Evolutionary conservation across 2,113 vertebrate species (phyloP), one percentile per base, ranked within the genome.

Genomic region (Peromyscus polionotus): DNA sequence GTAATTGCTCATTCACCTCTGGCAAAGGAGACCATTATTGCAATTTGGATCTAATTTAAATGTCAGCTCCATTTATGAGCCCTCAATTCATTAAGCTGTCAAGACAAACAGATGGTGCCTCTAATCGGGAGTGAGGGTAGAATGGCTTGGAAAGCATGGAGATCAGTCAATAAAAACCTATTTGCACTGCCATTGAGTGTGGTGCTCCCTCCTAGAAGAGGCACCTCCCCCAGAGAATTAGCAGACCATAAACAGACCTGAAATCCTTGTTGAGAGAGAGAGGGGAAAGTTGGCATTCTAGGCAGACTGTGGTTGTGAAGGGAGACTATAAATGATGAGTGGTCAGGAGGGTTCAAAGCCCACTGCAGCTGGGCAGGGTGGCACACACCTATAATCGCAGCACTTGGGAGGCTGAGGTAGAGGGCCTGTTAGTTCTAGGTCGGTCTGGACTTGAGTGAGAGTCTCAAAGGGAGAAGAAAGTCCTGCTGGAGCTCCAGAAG

Each of bases 21-120:
- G 92, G 84, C 63, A 51, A 87, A 96, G 10, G 67, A 94, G n/a
- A 72, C 54, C 80, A 97, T 96, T 97, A 73, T 24, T 61, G 67
- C 31, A 75, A 91, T 92, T 90, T 16, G 80, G 77, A 87, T 91
- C 93, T 91, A 51, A 97, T 97, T 97, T 59, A 89, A 65, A 91
- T 39, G 77, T 87, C 85, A 70, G 88, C 88, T 59, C 39, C 67
- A 70, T 88, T 97, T 95, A 93, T 36, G 77, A 96, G 76, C 72
- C 61, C 79, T 94, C 86, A 57, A 76, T 97, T 97, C 96, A 98
- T 96, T 95, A 98, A 20, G 28, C 63, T 86, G 70, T 83, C 63
- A 42, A 95, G 88, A 84, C n/a, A 90, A 97, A 89, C 95, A 98
- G 96, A 96, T 65, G 88, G 96, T 45, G 51, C 68, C 61, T 75